Evolutionary conservation across 2,113 vertebrate species (phyloP).

Genomic region (Nibea albiflora): DNA sequence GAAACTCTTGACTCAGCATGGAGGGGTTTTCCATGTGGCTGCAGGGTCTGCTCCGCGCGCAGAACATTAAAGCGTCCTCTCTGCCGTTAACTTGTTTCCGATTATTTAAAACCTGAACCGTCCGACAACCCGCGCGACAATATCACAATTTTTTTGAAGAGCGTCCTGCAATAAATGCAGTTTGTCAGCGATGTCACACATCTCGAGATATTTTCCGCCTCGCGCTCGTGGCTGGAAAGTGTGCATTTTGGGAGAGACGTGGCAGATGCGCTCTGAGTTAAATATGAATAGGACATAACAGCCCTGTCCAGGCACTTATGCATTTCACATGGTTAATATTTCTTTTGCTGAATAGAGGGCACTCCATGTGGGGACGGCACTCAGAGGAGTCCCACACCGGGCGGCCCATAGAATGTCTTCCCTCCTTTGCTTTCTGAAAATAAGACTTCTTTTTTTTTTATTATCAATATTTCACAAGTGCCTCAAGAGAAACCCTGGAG

Average conservation of each 20-base stretch:
- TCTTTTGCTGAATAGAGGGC: slow-evolving; percentile 78
- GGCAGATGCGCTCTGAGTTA: slow-evolving; percentile 79
- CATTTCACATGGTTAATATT: slow-evolving; percentile 84
- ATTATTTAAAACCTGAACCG: slow-evolving; percentile 59
- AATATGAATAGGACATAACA: slow-evolving; percentile 85
- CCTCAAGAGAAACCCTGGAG: slow-evolving; percentile 94
- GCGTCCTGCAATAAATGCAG: slow-evolving; percentile 62
- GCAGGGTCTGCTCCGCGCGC: slow-evolving; percentile 28
- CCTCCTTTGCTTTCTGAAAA: slow-evolving; percentile 79
- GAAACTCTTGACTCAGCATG: slow-evolving; percentile 68
- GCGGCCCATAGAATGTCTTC: slow-evolving; percentile 69
- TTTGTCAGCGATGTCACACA: slow-evolving; percentile 75
- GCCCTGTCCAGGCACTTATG: slow-evolving; percentile 80
- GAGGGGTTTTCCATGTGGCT: slow-evolving; percentile 45
- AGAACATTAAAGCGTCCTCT: slow-evolving; percentile 47
- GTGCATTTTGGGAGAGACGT: slow-evolving; percentile 77
- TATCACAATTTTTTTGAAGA: slow-evolving; percentile 47
- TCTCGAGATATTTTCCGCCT: slow-evolving; percentile 71
- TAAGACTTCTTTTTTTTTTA: slow-evolving; percentile 84
- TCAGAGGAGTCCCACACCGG: slow-evolving; percentile 76
- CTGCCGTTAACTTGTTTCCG: slow-evolving; percentile 32
- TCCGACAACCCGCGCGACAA: slow-evolving; percentile 22
- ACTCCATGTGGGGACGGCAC: slow-evolving; percentile 75
- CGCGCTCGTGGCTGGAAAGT: slow-evolving; percentile 63
- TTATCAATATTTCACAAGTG: slow-evolving; percentile 99